Evolutionary conservation across 2,888 invertebrate genomes (phyloP).

Genomic region (Reticulitermes lucifugus): DNA sequence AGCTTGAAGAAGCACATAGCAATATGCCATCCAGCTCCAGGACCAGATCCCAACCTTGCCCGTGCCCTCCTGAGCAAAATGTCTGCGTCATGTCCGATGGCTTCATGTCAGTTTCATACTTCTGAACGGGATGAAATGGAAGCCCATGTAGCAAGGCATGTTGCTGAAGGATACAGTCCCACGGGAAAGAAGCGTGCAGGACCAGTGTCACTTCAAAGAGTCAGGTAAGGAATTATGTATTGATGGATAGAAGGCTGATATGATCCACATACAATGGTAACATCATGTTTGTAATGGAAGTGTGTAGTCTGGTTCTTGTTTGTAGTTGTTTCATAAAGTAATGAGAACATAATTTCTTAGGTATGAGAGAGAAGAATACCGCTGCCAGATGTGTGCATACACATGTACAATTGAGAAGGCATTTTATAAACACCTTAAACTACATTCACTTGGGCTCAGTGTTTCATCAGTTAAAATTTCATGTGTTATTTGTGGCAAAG

Average conservation of each 20-base stretch:
- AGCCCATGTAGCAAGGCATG: constrained; percentile 63
- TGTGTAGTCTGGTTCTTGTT: too few relatives aligned
- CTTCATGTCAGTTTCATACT: constrained; percentile 60
- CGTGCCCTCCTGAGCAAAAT: constrained; percentile 53
- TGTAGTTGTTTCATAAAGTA: background rate
- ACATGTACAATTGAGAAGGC: constrained; percentile 70
- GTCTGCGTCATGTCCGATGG: constrained; percentile 54
- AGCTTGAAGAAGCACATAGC: constrained; percentile 63
- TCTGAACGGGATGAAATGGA: constrained; percentile 63
- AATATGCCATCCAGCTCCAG: constrained; percentile 59
- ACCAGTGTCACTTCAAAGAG: constrained; percentile 63
- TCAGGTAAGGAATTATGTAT: constrained; percentile 59
- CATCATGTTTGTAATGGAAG: too few relatives aligned
- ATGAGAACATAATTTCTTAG: constrained; percentile 58
- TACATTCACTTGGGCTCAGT: constrained; percentile 62
- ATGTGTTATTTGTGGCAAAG: constrained; percentile 69
- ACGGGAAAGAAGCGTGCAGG: constrained; percentile 61
- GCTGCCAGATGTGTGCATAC: constrained; percentile 68
- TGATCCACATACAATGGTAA: too few relatives aligned
- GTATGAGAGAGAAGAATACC: constrained; percentile 69
- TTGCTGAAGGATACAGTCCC: constrained; percentile 63
- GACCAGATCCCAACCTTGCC: constrained; percentile 52
- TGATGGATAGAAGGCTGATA: too few relatives aligned
- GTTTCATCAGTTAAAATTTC: constrained; percentile 62
- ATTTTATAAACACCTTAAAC: constrained; percentile 66